These are phyloP conservation scores for Hirtodrosophila histrioides DNA, from an alignment of 2,888 invertebrate species.

Conservation along the genomic window DNA sequence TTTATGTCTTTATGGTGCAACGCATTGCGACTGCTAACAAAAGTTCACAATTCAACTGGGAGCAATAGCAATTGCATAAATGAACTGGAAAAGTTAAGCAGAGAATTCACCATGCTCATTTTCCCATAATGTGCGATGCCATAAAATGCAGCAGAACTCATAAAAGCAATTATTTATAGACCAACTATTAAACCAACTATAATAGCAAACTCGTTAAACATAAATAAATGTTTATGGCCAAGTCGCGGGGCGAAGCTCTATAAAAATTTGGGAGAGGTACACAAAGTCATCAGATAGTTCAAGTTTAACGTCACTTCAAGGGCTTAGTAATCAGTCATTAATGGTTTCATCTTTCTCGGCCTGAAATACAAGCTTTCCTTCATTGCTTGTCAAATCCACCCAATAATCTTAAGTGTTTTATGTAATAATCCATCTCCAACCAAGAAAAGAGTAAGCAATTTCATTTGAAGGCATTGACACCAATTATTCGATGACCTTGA, in stretches of 20 bases:
- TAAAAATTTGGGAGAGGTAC: not conserved
- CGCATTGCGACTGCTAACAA: slow-evolving; percentile 5
- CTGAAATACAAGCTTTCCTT: slow-evolving; percentile 13
- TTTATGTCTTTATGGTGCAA: slow-evolving; percentile 47
- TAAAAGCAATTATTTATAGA: slow-evolving; percentile 15
- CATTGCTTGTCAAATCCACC: slow-evolving; percentile 7
- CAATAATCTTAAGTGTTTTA: slow-evolving; percentile 18
- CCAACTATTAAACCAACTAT: not conserved
- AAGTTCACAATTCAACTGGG: slow-evolving; percentile 6
- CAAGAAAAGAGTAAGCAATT: too few species aligned
- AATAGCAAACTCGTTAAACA: not conserved
- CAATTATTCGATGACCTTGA: too few species aligned
- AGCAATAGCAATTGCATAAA: slow-evolving; percentile 17
- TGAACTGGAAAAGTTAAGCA: not conserved
- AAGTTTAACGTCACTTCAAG: slow-evolving; percentile 6
- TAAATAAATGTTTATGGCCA: not conserved
- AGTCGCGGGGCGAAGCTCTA: not conserved
- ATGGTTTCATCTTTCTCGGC: slow-evolving; percentile 6
- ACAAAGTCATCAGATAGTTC: slow-evolving; percentile 8
- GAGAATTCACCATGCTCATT: not conserved
- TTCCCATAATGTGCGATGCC: not conserved
- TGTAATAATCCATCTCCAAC: too few species aligned
- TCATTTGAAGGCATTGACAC: too few species aligned
- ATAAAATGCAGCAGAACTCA: slow-evolving; percentile 8
- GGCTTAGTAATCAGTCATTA: slow-evolving; percentile 1